These are phyloP conservation scores for Hormaphis cornu DNA, from an alignment of 1,140 invertebrate genomes.

Conservation along the genomic window DNA sequence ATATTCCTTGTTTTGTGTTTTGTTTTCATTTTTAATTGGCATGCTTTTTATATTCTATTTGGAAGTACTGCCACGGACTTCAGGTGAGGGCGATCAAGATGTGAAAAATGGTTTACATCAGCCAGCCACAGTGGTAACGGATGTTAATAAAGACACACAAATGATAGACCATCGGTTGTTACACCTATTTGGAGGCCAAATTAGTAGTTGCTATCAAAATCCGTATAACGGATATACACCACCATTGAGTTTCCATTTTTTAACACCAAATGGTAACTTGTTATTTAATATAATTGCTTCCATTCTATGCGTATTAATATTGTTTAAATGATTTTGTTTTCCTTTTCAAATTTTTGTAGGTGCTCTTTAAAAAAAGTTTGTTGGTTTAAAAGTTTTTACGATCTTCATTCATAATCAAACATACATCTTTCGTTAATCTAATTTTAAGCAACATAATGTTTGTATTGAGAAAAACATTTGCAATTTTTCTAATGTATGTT, in stretches of 20 bases:
- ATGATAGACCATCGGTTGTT: constrained; percentile 23
- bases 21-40: constrained; percentile 31
- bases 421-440: too few species aligned
- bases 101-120: constrained; percentile 20
- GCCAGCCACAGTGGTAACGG: constrained; percentile 19
- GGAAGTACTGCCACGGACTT: constrained; percentile 30
- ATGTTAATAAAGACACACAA: constrained; percentile 21
- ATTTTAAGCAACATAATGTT: too few species aligned
- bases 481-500: too few species aligned
- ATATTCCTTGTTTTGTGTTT: constrained; percentile 28
- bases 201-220: constrained; percentile 28
- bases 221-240: constrained; percentile 21
- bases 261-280: constrained; percentile 32
- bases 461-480: too few species aligned
- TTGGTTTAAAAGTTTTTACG: neutral
- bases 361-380: neutral
- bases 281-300: constrained; percentile 12
- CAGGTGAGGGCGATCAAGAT: constrained; percentile 30
- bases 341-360: neutral
- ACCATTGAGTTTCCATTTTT: constrained; percentile 29
- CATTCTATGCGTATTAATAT: neutral
- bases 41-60: constrained; percentile 33
- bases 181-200: constrained; percentile 18
- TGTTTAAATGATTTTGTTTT: neutral
- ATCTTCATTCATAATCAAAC: too few species aligned